These are phyloP conservation scores for Arothron firmamentum DNA, from an alignment of 2,113 vertebrate species.

Conservation along the genomic window DNA sequence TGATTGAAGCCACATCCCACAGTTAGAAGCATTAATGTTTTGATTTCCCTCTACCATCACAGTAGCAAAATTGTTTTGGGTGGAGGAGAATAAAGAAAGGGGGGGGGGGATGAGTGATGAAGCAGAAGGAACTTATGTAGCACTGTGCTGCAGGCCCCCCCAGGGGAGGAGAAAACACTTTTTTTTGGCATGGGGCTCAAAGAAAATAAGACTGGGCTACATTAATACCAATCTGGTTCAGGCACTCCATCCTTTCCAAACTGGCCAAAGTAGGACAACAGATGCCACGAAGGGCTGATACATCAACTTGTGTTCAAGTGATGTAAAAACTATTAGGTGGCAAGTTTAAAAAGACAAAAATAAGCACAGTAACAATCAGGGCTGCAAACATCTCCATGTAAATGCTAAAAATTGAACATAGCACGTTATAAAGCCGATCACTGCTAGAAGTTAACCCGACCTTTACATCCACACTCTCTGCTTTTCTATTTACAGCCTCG, in stretches of 20 bases:
- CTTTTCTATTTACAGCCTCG: not conserved
- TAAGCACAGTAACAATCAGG: not conserved
- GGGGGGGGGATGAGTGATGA: constrained; percentile 31
- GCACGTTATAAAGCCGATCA: too few relatives aligned
- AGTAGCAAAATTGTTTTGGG: constrained; percentile 38
- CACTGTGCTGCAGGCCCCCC: constrained; percentile 40
- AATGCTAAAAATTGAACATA: not conserved
- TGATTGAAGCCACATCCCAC: constrained; percentile 23
- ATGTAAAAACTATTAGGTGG: constrained; percentile 20
- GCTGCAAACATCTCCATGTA: not conserved
- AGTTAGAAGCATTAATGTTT: constrained; percentile 15
- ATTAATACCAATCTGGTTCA: constrained; percentile 49
- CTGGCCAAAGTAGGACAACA: constrained; percentile 61
- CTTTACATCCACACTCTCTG: not conserved
- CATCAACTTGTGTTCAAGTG: constrained; percentile 26
- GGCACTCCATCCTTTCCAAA: constrained; percentile 12
- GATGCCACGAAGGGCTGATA: constrained; percentile 50
- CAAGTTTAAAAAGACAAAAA: constrained; percentile 11
- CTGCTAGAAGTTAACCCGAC: not conserved
- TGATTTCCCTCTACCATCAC: constrained; percentile 5
- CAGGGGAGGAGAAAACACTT: constrained; percentile 43
- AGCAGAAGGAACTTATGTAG: constrained; percentile 25
- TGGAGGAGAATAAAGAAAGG: constrained; percentile 32
- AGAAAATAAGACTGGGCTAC: constrained; percentile 46
- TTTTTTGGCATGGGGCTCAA: constrained; percentile 60